Percentiles rank a stretch among this genome's conserved stretches.
Evolutionary conservation across 2,888 invertebrate genomes (phyloP).

Genomic region (Eudasyphora cyanicolor): DNA sequence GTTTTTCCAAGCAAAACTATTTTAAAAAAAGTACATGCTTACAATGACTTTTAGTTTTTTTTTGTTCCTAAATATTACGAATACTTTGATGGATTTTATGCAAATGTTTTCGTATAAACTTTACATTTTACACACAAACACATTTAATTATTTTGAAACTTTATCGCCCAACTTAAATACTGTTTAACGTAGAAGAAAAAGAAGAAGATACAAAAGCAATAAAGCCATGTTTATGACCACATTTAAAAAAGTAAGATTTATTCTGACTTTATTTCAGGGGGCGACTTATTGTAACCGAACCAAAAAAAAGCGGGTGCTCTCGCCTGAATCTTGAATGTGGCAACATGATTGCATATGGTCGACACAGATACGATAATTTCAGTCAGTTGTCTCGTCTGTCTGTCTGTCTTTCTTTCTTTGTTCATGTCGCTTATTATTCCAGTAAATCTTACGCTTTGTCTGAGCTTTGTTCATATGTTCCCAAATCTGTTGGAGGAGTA

Average conservation of each 20-base stretch:
- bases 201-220: neutral
- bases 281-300: neutral
- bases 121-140: too few species aligned
- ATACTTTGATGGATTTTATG: too few species aligned
- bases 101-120: too few species aligned
- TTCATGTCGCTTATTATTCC: neutral
- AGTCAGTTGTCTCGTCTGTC: too few species aligned
- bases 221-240: constrained; percentile 15
- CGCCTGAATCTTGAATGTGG: neutral
- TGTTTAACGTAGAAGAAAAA: neutral
- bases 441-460: neutral
- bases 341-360: neutral
- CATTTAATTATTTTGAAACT: too few species aligned
- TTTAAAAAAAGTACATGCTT: too few species aligned
- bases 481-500: too few species aligned
- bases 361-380: too few species aligned
- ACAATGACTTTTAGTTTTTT: too few species aligned
- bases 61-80: too few species aligned
- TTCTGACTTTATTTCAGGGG: neutral
- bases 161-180: neutral
- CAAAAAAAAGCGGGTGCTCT: neutral
- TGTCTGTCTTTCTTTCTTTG: neutral
- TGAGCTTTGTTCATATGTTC: constrained; percentile 24
- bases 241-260: neutral
- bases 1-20: too few species aligned